Base-by-base conservation (phyloP, 1,140 invertebrate genomes). In the Lordiphosa clarofinis region DNA sequence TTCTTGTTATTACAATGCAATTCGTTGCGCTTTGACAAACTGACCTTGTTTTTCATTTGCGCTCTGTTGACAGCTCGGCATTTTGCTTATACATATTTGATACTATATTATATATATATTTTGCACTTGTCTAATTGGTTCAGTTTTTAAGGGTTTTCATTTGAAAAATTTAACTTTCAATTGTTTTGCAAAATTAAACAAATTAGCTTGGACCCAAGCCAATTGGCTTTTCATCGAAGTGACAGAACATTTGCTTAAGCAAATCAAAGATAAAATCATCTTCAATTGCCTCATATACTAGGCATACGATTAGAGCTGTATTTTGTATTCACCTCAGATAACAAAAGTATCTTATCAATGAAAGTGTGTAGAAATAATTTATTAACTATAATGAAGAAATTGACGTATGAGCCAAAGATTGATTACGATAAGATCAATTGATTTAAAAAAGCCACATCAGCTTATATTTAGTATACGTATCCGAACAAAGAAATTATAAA, bases 31-130 rank as follows among this genome's bases (percentile, higher is more conserved):
- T 69, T 71, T 81, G 62, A 39, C 67, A 54, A 57, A 59, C 54
- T 82, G 76, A 82, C 76, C 78, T 84, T 82, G 78, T 82, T 82
- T 82, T 60, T 31, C 35, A 42, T 53, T 71, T 38, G 57, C 65
- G 70, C 72, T 82, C 57, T 39, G 60, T 28, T 52, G 60, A 48
- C 57, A 57, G 55, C 63, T 42, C 42, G 66, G 40, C 38, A 73
- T 64, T 49, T 67, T 56, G 12, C 13, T 4, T 39, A 39, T 39
- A 39, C 37, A 39, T 39, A 11, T 39, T 39, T 13, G 39, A 19
- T 19, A 19, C 15, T 42, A 42, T 6, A 40, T 3, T 19, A 40
- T 5, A 4, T 40, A 44, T 28, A 11, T 19, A 19, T 19, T 19
- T 19, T 12, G n/a, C 2, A 31, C 9, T 12, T 31, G 10, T 40